A percentile compares a stretch with the other conserved stretches of the same genome.
These are phyloP conservation scores for Phataginus tricuspis DNA, from an alignment of 2,797 vertebrate genomes.

Conservation along the genomic window DNA sequence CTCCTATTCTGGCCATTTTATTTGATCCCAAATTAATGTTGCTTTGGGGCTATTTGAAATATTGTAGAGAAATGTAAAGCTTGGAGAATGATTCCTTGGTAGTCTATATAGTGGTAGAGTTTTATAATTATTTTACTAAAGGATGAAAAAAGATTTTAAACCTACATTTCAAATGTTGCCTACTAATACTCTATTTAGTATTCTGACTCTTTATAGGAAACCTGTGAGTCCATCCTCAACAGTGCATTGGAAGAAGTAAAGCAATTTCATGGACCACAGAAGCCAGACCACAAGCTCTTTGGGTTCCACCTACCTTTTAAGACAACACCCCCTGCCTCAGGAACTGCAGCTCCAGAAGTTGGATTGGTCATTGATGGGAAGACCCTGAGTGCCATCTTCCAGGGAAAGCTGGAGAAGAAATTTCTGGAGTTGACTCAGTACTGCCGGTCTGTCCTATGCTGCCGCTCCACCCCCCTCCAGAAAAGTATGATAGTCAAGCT, in stretches of 20 bases:
- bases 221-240: constrained; percentile 91
- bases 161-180: neutral
- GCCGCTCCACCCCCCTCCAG: constrained; percentile 93
- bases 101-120: neutral
- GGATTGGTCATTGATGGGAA: constrained; percentile 93
- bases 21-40: neutral
- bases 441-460: constrained; percentile 93
- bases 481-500: constrained; percentile 94
- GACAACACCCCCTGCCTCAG: neutral
- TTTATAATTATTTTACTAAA: constrained; percentile 22
- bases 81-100: neutral
- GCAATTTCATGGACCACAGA: constrained; percentile 79
- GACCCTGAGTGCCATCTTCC: constrained; percentile 89
- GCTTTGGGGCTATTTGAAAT: constrained; percentile 23
- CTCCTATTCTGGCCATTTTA: neutral
- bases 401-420: constrained; percentile 89
- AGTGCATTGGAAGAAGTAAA: constrained; percentile 92
- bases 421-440: constrained; percentile 89
- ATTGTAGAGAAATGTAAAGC: neutral
- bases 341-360: constrained; percentile 75
- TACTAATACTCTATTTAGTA: neutral
- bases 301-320: constrained; percentile 24
- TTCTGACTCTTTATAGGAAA: constrained; percentile 85
- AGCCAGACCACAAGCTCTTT: constrained; percentile 63
- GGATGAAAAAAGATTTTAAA: neutral